Evolutionary conservation across 2,888 invertebrate species (phyloP).

Genomic region (Xanthorhoe spadicearia): DNA sequence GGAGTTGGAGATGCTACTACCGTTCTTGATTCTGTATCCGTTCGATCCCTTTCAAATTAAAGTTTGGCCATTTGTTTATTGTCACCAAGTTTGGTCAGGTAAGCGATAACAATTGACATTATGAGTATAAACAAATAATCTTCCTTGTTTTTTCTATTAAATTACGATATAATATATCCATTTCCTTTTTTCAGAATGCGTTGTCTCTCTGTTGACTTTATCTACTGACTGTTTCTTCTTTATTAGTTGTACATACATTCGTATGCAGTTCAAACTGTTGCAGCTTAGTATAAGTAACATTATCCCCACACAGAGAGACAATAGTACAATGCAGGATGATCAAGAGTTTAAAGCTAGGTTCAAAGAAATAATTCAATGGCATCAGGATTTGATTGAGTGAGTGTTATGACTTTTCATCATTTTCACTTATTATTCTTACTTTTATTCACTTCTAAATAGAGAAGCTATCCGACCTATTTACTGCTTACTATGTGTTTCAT

Average conservation of each 20-base stretch:
- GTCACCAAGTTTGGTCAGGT: slow-evolving; percentile 67
- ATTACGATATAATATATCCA: too few species aligned
- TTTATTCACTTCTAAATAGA: too few species aligned
- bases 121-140: too few species aligned
- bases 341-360: slow-evolving; percentile 49
- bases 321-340: slow-evolving; percentile 27
- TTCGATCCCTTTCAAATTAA: slow-evolving; percentile 59
- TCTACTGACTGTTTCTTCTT: slow-evolving; percentile 60
- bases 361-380: slow-evolving; percentile 55
- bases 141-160: too few species aligned
- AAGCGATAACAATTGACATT: too few species aligned
- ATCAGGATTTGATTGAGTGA: slow-evolving; percentile 62
- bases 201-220: slow-evolving; percentile 50
- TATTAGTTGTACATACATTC: slow-evolving; percentile 58
- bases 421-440: too few species aligned
- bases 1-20: slow-evolving; percentile 55
- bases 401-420: slow-evolving; percentile 9
- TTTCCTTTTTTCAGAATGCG: slow-evolving; percentile 48
- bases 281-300: slow-evolving; percentile 51
- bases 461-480: too few species aligned
- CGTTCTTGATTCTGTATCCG: slow-evolving; percentile 64
- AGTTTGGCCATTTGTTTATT: slow-evolving; percentile 63
- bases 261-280: slow-evolving; percentile 62
- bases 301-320: slow-evolving; percentile 36
- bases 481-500: too few species aligned